Evolutionary conservation across 2,888 invertebrate species (phyloP).

Genomic region (Hipparchia semele): DNA sequence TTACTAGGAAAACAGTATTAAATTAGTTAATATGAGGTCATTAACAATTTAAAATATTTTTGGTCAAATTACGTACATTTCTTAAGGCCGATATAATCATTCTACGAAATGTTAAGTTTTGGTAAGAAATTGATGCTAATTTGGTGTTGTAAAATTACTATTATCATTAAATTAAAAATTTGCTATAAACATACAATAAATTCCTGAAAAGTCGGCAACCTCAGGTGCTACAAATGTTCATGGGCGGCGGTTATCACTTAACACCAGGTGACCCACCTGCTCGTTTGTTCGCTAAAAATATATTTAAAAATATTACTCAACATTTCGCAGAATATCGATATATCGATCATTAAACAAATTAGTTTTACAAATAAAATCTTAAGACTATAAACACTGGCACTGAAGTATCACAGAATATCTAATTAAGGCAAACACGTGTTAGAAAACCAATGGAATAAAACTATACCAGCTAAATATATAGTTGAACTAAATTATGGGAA

Average conservation of each 20-base stretch:
- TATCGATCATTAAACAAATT: neutral
- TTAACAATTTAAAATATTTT: slow-evolving; percentile 18
- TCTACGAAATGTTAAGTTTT: neutral
- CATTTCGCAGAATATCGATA: too few relatives aligned
- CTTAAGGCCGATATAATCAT: neutral
- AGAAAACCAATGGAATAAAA: neutral
- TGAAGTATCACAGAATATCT: slow-evolving; percentile 36
- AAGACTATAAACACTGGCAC: slow-evolving; percentile 33
- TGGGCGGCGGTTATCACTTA: too few relatives aligned
- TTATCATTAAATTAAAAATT: too few relatives aligned
- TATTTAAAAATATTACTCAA: too few relatives aligned
- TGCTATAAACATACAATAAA: too few relatives aligned
- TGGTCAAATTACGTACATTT: slow-evolving; percentile 16
- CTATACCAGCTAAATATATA: neutral
- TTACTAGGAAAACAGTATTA: too few relatives aligned
- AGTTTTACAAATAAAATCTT: slow-evolving; percentile 25
- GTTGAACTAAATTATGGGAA: neutral
- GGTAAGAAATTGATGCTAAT: neutral
- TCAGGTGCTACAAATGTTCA: too few relatives aligned
- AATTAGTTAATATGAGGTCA: neutral
- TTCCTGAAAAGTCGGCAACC: too few relatives aligned
- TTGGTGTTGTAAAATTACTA: too few relatives aligned
- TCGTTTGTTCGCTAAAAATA: too few relatives aligned
- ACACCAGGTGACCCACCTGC: too few relatives aligned
- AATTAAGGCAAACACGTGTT: slow-evolving; percentile 9